Percentiles rank a stretch among this genome's conserved stretches.
Evolutionary conservation across 2,888 invertebrate species (phyloP).

Genomic region (Standfussiana lucernea): DNA sequence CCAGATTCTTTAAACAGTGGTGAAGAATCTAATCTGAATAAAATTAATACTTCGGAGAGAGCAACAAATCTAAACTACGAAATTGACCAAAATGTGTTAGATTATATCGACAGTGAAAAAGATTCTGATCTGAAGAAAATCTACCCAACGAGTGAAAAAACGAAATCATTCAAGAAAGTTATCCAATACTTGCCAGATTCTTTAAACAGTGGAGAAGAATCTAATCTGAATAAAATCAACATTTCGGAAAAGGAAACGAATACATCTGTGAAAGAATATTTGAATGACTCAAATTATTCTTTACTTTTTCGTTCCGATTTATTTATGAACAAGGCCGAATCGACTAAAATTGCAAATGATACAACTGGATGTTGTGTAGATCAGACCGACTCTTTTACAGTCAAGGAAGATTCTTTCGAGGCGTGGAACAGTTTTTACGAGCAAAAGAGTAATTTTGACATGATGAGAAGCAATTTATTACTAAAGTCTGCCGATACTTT

Average conservation of each 20-base stretch:
- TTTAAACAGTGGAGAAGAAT: neutral
- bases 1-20: neutral
- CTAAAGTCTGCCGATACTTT: neutral
- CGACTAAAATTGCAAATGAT: neutral
- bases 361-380: neutral
- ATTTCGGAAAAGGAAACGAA: neutral
- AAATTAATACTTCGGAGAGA: neutral
- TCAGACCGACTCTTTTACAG: neutral
- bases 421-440: neutral
- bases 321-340: neutral
- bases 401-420: neutral
- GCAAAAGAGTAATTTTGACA: neutral
- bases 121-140: neutral
- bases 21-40: neutral
- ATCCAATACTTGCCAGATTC: neutral
- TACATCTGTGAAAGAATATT: neutral
- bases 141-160: neutral
- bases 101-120: neutral
- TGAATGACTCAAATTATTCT: neutral
- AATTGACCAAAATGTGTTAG: neutral
- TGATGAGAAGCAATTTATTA: constrained; percentile 14
- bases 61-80: neutral
- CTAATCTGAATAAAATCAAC: neutral
- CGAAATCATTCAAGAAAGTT: neutral
- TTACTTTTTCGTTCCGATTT: neutral